Evolutionary conservation across 2,888 invertebrate genomes (phyloP).

Genomic region (Tenodera sinensis): DNA sequence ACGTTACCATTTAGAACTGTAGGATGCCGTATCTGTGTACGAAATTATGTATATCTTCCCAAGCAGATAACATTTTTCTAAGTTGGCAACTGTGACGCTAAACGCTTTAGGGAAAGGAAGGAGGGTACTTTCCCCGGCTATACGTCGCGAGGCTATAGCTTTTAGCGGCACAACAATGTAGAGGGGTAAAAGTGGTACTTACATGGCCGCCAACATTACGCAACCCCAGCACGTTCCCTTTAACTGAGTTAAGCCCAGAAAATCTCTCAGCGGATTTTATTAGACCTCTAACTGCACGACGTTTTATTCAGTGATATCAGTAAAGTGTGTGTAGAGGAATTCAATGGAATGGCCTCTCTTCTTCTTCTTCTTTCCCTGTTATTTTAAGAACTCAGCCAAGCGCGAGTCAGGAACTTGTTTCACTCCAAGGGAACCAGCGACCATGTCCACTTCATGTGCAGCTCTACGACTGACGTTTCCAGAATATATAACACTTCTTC

Average conservation of each 20-base stretch:
- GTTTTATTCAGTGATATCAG: constrained; percentile 16
- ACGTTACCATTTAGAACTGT: too few species aligned
- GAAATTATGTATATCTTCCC: too few species aligned
- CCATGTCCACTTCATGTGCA: too few species aligned
- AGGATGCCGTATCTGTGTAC: too few species aligned
- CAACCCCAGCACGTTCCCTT: constrained; percentile 6
- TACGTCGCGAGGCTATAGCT: too few species aligned
- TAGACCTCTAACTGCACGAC: constrained; percentile 1
- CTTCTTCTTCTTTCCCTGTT: neutral
- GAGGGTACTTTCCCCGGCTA: too few species aligned
- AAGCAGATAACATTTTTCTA: too few species aligned
- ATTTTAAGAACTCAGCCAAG: neutral
- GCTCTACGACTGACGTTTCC: too few species aligned
- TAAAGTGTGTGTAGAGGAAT: neutral
- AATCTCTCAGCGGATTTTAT: constrained; percentile 8
- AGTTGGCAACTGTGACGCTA: too few species aligned
- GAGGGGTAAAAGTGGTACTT: neutral
- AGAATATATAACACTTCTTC: too few species aligned
- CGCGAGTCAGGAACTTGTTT: neutral
- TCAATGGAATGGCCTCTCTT: neutral
- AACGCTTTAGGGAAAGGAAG: too few species aligned
- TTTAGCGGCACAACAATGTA: neutral
- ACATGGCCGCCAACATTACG: neutral
- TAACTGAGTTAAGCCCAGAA: constrained; percentile 4
- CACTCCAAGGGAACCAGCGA: too few species aligned